Evolutionary conservation across 2,113 vertebrate genomes (phyloP).

Genomic region (Dipodomys spectabilis): DNA sequence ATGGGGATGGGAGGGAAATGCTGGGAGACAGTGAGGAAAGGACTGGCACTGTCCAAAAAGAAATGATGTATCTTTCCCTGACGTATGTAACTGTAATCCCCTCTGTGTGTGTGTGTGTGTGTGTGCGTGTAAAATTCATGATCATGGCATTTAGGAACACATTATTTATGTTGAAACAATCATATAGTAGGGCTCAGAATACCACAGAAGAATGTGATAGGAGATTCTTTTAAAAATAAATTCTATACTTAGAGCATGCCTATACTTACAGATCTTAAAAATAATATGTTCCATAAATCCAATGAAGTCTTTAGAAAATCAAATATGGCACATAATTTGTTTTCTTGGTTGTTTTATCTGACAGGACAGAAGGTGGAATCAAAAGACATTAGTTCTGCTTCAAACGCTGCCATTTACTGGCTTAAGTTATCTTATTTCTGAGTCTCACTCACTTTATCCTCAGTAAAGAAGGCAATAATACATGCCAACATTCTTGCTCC

Average conservation of each 20-base stretch:
- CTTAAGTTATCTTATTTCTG: background rate
- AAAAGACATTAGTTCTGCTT: conserved; percentile 8
- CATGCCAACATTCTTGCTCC: background rate
- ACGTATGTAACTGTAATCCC: no score
- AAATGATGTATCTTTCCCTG: no score
- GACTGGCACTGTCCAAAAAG: no score
- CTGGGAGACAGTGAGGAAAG: no score
- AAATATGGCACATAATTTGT: background rate
- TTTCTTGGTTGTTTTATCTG: conserved; percentile 2
- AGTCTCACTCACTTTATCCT: background rate
- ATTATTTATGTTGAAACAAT: conserved; percentile 37
- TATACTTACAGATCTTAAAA: conserved; percentile 21
- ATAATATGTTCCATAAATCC: background rate
- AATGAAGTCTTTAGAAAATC: conserved; percentile 3
- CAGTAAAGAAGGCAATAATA: background rate
- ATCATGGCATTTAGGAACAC: background rate
- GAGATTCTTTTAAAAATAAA: conserved; percentile 41
- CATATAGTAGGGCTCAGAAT: background rate
- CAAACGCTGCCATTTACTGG: background rate
- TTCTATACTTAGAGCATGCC: background rate
- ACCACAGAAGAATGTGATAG: conserved; percentile 38
- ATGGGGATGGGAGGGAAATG: no score
- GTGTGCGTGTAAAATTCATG: no score
- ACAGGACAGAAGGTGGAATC: background rate
- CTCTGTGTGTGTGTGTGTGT: no score